Evolutionary conservation across 2,797 vertebrate species (phyloP), one percentile per base, ranked within the genome.

Genomic region (Pygocentrus nattereri): DNA sequence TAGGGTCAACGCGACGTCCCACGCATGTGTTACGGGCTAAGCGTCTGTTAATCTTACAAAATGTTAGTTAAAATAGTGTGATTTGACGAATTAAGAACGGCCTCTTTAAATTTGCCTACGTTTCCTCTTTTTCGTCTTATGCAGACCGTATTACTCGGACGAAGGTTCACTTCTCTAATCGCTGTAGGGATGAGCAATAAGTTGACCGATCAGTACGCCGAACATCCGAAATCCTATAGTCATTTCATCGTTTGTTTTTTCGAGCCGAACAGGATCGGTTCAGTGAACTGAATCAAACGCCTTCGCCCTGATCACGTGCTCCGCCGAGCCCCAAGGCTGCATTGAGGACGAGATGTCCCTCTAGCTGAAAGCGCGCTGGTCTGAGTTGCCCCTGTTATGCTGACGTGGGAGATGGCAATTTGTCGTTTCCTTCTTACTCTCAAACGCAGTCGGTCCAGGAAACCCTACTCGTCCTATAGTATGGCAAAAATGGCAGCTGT

Each of bases 251-350:
- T 54, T 21, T 19, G 50, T 19, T 19, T 54, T 6, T 5, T 6
- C 21, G 18, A 54, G 5, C 19, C 50, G 50, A 5, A 54, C 2
- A 50, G 62, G 21, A 31, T 38, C 62, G 30, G 16, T 19, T 34
- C 30, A 11, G 10, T 44, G 21, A 44, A 44, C 19, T 23, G 65
- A 68, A 7, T 41, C 34, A 5, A 10, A 58, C 8, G n/a, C 18
- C 3, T 13, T 30, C 13, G 25, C 41, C 13, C 49, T 70, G 64
- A 49, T 83, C 83, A 88, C 79, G 69, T 86, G 72, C 71, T 56
- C 73, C 58, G 34, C 27, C 54, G 52, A 47, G 76, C 74, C 62
- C 47, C 21, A 47, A 67, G 76, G 87, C 77, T 34, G 64, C 18
- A 4, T 31, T 12, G 80, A 41, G 47, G 13, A 59, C 74, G 47